Base-by-base conservation (phyloP, 2,797 vertebrate species). In the Periparus ater region DNA sequence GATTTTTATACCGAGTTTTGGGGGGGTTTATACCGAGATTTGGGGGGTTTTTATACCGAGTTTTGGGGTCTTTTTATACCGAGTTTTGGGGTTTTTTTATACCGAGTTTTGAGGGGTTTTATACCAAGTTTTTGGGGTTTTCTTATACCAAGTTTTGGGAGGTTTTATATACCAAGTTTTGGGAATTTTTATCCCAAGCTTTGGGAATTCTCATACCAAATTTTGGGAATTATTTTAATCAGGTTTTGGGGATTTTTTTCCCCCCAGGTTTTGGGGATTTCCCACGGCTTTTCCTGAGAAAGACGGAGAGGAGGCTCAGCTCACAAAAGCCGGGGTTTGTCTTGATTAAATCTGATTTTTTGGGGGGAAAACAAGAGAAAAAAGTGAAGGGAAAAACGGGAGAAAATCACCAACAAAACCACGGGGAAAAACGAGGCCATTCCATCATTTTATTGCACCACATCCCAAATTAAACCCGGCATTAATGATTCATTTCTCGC, bases 381-480 rank as follows among this genome's bases (percentile, higher is more conserved):
- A 55, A 40, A 19, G 9, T 4, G 30, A 40, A 13, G 38, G 4
- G 1, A 42, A 11, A 27, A 3, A 29, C 1, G 7, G 2, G 4
- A 42, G 6, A 1, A 23, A 81, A 75, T 7, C 4, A 1, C 2
- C 60, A 57, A 38, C 23, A 60, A 66, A 61, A 79, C 44, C 2
- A 63, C 14, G 60, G 22, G 38, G 61, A 32, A 71, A 20, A 45
- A 50, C 11, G 29, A 79, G 32, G 4, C n/a, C 29, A 29, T 36
- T 48, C 51, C 66, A 34, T 4, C 6, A 10, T 42, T 96, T 96
- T 96, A 96, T 95, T 96, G 71, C 40, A 5, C 44, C 71, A 5
- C 21, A 10, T 8, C 40, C 60, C 42, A 12, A 38, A 55, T 29
- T 19, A 45, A 79, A 47, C 7, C 7, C 7, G 3, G n/a, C 73